A percentile compares a stretch with the other conserved stretches of the same genome.
Evolutionary conservation across 2,888 invertebrate genomes (phyloP).

Genomic region (Microdon myrmicae): DNA sequence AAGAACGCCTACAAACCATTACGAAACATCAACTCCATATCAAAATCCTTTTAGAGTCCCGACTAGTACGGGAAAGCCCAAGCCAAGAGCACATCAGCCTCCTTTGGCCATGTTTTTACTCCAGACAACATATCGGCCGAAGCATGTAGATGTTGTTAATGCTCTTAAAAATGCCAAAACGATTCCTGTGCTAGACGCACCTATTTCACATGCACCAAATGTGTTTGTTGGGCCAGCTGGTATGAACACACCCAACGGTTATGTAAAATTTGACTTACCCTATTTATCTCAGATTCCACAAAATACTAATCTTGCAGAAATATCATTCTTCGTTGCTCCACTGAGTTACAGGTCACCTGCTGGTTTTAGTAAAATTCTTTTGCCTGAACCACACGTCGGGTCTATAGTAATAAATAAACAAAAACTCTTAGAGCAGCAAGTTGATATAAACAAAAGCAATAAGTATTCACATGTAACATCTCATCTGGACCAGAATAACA

Average conservation of each 20-base stretch:
- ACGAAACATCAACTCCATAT: slow-evolving; percentile 55
- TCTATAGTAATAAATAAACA: slow-evolving; percentile 79
- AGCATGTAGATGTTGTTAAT: slow-evolving; percentile 77
- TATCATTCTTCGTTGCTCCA: slow-evolving; percentile 88
- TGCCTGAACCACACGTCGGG: slow-evolving; percentile 87
- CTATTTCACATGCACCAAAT: slow-evolving; percentile 76
- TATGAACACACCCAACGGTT: slow-evolving; percentile 76
- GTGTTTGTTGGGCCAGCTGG: slow-evolving; percentile 86
- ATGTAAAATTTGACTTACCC: slow-evolving; percentile 83
- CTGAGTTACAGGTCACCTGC: slow-evolving; percentile 84
- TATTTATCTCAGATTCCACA: slow-evolving; percentile 73
- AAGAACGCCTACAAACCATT: slow-evolving; percentile 60
- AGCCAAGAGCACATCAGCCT: slow-evolving; percentile 82
- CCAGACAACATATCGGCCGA: slow-evolving; percentile 66
- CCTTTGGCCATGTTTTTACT: slow-evolving; percentile 83
- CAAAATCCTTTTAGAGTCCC: slow-evolving; percentile 59
- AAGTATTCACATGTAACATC: slow-evolving; percentile 23
- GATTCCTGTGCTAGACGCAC: slow-evolving; percentile 81
- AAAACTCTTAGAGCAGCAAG: slow-evolving; percentile 1
- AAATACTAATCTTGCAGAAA: slow-evolving; percentile 74
- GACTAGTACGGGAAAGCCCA: slow-evolving; percentile 70
- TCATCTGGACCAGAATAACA: slow-evolving; percentile 16
- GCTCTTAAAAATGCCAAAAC: slow-evolving; percentile 77
- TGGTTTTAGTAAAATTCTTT: slow-evolving; percentile 85
- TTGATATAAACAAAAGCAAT: slow-evolving; percentile 7